A percentile compares a stretch with the other conserved stretches of the same genome.
Conservation (phyloP, 2,888 invertebrate genomes). For the Clanis bilineata region DNA sequence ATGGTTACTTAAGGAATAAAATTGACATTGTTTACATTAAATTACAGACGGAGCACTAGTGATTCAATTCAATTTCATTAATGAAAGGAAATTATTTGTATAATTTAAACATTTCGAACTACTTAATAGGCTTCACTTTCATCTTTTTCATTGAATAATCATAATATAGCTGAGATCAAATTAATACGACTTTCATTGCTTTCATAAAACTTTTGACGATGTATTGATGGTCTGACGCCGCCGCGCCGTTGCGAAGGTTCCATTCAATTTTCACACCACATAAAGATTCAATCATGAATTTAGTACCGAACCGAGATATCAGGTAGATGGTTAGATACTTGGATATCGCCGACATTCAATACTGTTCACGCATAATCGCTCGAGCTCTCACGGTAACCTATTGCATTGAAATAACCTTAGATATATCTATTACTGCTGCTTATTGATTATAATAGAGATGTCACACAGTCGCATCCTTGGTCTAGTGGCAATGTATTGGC, state of each 20-base stretch:
- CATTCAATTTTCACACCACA: neutral
- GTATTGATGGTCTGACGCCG: neutral
- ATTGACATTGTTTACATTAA: too few relatives aligned
- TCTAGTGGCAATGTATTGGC: too few relatives aligned
- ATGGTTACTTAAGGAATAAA: too few relatives aligned
- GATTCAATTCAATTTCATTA: too few relatives aligned
- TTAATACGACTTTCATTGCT: neutral
- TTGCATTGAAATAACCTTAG: conserved; percentile 22
- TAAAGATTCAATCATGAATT: conserved; percentile 14
- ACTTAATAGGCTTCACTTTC: neutral
- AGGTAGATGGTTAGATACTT: conserved; percentile 8
- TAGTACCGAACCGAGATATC: conserved; percentile 1
- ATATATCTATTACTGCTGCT: conserved; percentile 19
- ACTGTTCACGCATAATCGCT: conserved; percentile 20
- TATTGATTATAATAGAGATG: neutral
- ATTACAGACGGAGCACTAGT: too few relatives aligned
- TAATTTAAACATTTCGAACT: too few relatives aligned
- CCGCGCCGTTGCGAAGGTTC: too few relatives aligned
- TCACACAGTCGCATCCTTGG: too few relatives aligned
- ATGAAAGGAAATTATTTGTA: too few relatives aligned
- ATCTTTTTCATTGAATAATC: neutral
- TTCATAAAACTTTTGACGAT: neutral
- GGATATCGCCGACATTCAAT: conserved; percentile 14
- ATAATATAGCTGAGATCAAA: neutral
- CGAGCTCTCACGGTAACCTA: conserved; percentile 2